These are phyloP conservation scores for Epinephelus lanceolatus DNA, from an alignment of 2,113 vertebrate genomes.

Conservation along the genomic window DNA sequence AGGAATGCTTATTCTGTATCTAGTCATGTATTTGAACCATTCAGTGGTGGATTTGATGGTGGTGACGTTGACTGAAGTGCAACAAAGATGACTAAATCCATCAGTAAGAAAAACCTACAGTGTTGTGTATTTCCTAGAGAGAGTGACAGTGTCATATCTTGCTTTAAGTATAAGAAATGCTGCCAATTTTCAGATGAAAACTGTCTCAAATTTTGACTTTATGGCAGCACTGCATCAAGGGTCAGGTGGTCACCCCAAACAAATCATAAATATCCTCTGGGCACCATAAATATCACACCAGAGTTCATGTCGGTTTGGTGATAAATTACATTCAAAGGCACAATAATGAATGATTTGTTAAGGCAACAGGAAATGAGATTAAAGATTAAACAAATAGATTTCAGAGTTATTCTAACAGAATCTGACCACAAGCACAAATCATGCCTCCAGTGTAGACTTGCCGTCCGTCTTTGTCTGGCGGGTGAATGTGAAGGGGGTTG, in stretches of 20 bases:
- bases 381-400: background rate
- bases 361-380: background rate
- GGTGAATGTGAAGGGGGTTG: slow-evolving; percentile 27
- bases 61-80: too few relatives aligned
- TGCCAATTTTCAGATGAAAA: background rate
- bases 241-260: background rate
- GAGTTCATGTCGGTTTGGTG: background rate
- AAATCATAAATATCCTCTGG: background rate
- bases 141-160: too few relatives aligned
- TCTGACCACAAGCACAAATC: background rate
- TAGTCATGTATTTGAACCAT: too few relatives aligned
- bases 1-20: too few relatives aligned
- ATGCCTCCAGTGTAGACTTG: background rate
- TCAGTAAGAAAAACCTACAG: too few relatives aligned
- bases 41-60: too few relatives aligned
- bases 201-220: background rate
- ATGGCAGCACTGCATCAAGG: background rate
- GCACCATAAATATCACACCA: background rate
- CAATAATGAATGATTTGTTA: background rate
- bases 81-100: too few relatives aligned
- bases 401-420: background rate
- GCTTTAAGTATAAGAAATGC: background rate
- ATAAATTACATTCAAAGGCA: background rate
- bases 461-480: slow-evolving; percentile 34
- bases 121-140: too few relatives aligned